phyloP scores from a whole-genome alignment of 2,113 vertebrate species.

The Talpa occidentalis region DNA sequence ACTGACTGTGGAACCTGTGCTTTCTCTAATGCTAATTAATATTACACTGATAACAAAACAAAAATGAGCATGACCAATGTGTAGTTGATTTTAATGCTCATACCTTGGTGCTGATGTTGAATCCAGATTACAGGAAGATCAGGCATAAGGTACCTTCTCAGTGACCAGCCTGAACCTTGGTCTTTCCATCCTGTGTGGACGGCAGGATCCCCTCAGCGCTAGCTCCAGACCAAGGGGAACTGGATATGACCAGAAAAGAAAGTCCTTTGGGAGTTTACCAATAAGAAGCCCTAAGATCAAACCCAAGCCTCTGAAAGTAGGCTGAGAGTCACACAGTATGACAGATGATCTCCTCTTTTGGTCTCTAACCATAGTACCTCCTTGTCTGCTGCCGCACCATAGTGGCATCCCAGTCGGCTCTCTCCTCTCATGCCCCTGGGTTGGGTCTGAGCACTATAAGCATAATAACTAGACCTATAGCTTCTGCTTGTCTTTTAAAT shows the following conservation, averaged over 20 bases:
- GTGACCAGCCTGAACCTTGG: background rate
- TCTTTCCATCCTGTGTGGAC: background rate
- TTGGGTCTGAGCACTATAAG: accelerated
- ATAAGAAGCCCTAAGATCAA: background rate
- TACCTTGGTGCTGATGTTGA: background rate
- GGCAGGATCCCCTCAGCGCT: background rate
- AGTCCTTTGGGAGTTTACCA: background rate
- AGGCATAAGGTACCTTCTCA: background rate
- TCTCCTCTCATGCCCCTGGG: accelerated
- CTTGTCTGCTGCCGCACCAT: background rate
- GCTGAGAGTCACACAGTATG: background rate
- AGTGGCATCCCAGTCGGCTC: accelerated
- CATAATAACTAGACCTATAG: background rate
- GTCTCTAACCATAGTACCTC: background rate
- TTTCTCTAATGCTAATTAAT: slow-evolving; percentile 10
- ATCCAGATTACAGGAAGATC: background rate
- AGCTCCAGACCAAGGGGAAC: background rate
- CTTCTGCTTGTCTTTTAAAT: background rate
- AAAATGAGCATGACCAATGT: background rate
- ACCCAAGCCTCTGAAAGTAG: background rate
- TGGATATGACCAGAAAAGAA: no score
- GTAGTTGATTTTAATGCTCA: background rate
- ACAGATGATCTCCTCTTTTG: accelerated
- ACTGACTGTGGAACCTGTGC: background rate
- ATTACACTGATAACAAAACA: background rate